A percentile compares a stretch with the other conserved stretches of the same genome.
Conservation (phyloP, 2,797 vertebrate genomes). For the Cryptoprocta ferox region DNA sequence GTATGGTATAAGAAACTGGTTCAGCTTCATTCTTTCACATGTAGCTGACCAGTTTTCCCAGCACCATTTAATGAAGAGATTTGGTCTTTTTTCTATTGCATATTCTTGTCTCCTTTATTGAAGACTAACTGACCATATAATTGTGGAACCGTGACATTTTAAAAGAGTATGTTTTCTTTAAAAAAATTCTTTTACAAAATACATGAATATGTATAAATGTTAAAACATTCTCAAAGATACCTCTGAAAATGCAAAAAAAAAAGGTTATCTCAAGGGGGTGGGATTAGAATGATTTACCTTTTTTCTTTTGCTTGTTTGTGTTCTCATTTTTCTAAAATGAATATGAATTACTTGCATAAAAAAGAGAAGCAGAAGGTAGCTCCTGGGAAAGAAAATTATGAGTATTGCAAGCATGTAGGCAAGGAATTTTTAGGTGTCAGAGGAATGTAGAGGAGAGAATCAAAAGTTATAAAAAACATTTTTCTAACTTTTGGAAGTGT, state of each 20-base stretch:
- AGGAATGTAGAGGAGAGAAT: neutral
- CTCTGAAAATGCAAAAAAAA: slow-evolving; percentile 55
- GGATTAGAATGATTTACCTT: slow-evolving; percentile 46
- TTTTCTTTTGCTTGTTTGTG: slow-evolving; percentile 52
- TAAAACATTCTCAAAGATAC: slow-evolving; percentile 58
- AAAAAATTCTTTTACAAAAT: neutral
- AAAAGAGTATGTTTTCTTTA: slow-evolving; percentile 34
- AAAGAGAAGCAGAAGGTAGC: slow-evolving; percentile 44
- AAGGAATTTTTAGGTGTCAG: slow-evolving; percentile 28
- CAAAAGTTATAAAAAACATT: neutral
- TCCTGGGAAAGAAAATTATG: slow-evolving; percentile 47
- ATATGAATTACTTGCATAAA: slow-evolving; percentile 51
- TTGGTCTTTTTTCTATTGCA: neutral
- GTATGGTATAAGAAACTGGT: neutral
- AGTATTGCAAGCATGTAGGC: neutral
- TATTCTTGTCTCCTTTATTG: neutral
- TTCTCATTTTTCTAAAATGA: slow-evolving; percentile 61
- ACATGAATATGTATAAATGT: slow-evolving; percentile 54
- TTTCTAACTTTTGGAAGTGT: slow-evolving; percentile 34
- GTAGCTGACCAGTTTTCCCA: neutral
- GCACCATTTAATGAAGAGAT: neutral
- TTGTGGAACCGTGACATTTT: slow-evolving; percentile 31
- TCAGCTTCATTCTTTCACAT: neutral
- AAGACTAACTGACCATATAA: neutral
- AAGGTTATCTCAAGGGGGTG: neutral